Conservation (phyloP, 2,888 invertebrate genomes). For the Sepiola atlantica region DNA sequence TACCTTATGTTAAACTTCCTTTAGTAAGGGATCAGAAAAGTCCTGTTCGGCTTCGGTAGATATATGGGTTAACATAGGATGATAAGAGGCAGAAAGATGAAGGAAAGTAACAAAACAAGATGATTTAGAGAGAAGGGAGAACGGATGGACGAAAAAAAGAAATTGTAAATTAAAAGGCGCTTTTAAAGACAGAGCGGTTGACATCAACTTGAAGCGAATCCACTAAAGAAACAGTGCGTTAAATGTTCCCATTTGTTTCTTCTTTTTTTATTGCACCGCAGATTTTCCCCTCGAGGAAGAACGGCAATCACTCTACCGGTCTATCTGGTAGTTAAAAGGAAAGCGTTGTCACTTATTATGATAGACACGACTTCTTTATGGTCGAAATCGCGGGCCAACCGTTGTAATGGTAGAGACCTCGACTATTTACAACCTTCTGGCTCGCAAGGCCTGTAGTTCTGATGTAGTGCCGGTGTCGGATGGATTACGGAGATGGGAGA, state of each 20-base stretch:
- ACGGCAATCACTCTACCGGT: not conserved
- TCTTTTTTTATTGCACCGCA: not conserved
- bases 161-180: not conserved
- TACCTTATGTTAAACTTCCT: too few relatives aligned
- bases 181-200: not conserved
- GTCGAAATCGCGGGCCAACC: not conserved
- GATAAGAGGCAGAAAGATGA: not conserved
- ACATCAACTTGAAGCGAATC: not conserved
- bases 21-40: too few relatives aligned
- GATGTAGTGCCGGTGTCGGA: not conserved
- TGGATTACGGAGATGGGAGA: not conserved
- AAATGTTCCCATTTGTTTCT: not conserved
- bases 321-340: not conserved
- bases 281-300: not conserved
- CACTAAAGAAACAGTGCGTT: not conserved
- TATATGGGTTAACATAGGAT: too few relatives aligned
- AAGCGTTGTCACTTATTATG: slow-evolving; percentile 32
- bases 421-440: not conserved
- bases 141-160: not conserved
- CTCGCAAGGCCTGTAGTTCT: not conserved
- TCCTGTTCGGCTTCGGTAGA: too few relatives aligned
- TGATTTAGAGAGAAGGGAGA: too few relatives aligned
- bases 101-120: not conserved
- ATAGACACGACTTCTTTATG: slow-evolving; percentile 21
- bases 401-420: slow-evolving; percentile 9